Base-by-base conservation (phyloP, 2,797 vertebrate species). In the Geotrypetes seraphini region DNA sequence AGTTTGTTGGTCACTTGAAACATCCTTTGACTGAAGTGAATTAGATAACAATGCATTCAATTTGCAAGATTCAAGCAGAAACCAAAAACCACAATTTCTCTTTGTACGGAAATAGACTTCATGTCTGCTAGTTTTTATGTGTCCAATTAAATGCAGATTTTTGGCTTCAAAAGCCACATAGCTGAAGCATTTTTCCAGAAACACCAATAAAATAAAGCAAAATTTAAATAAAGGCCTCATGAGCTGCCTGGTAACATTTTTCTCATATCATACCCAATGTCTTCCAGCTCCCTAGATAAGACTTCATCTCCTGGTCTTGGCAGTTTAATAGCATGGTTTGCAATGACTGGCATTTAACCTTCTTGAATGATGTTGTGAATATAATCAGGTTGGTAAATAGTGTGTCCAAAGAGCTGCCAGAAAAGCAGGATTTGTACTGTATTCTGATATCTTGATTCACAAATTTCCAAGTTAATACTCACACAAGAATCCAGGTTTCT, bases 131-230 rank as follows among this genome's bases (percentile, higher is more conserved):
- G 25, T 26, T 75, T 57, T 63, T 57, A 58, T 64, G 36, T 66
- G 58, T 63, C 60, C 69, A 75, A 78, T 80, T 73, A 71, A 71
- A 28, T 75, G 33, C 69, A 78, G 75, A 67, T 58, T 75, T 73
- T 74, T 76, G 71, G 69, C 66, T 57, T 46, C 13, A 1, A 18
- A 25, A 54, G 21, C 44, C 37, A 42, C 31, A 39, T 44, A 52
- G 49, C 53, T 58, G 24, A 50, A 58, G 43, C 20, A 41, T 62
- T 73, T 72, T 71, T 68, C 67, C 65, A 71, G 54, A 74, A 43
- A 61, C 70, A 63, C 43, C 48, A 66, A 67, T 53, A 71, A 70
- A n/a, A 65, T 53, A 60, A 57, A 40, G 36, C 43, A 57, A 70
- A 63, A 27, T 58, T 51, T n/a, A 69, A 75, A 59, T 32, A 49